phyloP scores from a whole-genome alignment of 2,113 vertebrate genomes.

The Bufo gargarizans region DNA sequence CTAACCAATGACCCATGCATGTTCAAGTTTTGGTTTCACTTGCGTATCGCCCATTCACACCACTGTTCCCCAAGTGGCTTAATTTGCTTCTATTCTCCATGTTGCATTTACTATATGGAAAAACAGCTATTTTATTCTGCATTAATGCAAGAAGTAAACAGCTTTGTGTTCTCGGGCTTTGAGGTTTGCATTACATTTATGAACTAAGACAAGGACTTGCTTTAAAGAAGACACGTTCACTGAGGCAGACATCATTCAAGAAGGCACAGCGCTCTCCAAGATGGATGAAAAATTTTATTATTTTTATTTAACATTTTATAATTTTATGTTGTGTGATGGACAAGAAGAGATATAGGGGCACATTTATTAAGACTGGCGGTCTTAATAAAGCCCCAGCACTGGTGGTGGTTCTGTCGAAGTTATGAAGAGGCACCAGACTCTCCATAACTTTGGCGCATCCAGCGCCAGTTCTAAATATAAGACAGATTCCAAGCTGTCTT shows the following conservation, averaged over 20 bases:
- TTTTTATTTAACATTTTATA: no score
- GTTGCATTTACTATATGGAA: slow-evolving; percentile 65
- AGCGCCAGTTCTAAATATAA: no score
- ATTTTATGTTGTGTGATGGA: no score
- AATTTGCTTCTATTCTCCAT: slow-evolving; percentile 66
- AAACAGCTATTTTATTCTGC: slow-evolving; percentile 72
- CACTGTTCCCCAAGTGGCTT: slow-evolving; percentile 62
- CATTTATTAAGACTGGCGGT: no score
- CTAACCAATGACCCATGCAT: slow-evolving; percentile 78
- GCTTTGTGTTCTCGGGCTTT: slow-evolving; percentile 75
- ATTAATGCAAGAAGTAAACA: slow-evolving; percentile 75
- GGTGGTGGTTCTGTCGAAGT: no score
- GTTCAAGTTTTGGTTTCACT: slow-evolving; percentile 69
- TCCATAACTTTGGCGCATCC: no score
- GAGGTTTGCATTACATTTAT: slow-evolving; percentile 81
- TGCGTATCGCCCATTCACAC: slow-evolving; percentile 72
- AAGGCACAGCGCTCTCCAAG: no score
- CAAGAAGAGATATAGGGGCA: no score
- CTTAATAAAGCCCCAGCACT: no score
- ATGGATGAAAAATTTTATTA: no score
- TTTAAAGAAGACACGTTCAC: slow-evolving; percentile 76
- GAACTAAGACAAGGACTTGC: slow-evolving; percentile 80
- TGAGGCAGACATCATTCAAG: slow-evolving; percentile 61
- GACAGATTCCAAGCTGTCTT: no score
- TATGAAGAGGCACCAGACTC: no score